Percentiles rank a stretch among this genome's conserved stretches.
Conservation (phyloP, 2,113 vertebrate genomes). For the Gymnocephalus cernua region DNA sequence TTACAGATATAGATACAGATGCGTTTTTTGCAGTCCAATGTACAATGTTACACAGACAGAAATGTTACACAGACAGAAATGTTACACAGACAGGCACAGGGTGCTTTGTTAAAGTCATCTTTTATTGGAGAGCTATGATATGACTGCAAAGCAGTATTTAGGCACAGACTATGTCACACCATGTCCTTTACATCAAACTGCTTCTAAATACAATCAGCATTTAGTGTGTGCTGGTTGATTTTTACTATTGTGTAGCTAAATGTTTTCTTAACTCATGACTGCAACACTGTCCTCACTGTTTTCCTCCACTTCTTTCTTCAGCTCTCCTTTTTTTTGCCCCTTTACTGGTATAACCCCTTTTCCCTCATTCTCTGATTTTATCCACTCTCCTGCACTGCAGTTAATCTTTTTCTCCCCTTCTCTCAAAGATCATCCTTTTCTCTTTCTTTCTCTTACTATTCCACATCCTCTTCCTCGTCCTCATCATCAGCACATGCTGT, state of each 20-base stretch:
- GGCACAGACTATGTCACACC: not conserved
- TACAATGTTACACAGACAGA: slow-evolving; percentile 1
- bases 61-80: not conserved
- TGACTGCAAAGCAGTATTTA: slow-evolving; percentile 37
- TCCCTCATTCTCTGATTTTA: not conserved
- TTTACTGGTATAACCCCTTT: not conserved
- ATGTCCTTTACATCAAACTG: slow-evolving; percentile 19
- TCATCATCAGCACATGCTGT: slow-evolving; percentile 76
- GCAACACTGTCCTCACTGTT: not conserved
- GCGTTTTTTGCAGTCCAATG: not conserved
- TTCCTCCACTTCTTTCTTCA: not conserved
- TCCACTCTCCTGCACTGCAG: not conserved
- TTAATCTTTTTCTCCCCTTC: not conserved
- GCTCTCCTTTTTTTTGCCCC: not conserved
- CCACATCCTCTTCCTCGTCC: slow-evolving; percentile 84
- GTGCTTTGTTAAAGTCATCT: not conserved
- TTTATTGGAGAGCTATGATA: slow-evolving; percentile 45
- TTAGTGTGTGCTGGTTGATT: not conserved
- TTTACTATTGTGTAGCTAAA: slow-evolving; percentile 3
- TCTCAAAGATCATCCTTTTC: not conserved
- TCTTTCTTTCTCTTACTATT: slow-evolving; percentile 56
- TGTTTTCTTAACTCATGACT: not conserved
- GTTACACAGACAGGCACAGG: not conserved
- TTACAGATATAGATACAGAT: not conserved
- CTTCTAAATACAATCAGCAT: slow-evolving; percentile 25